phyloP scores from a whole-genome alignment of 2,113 vertebrate genomes.

The Thermophis baileyi region DNA sequence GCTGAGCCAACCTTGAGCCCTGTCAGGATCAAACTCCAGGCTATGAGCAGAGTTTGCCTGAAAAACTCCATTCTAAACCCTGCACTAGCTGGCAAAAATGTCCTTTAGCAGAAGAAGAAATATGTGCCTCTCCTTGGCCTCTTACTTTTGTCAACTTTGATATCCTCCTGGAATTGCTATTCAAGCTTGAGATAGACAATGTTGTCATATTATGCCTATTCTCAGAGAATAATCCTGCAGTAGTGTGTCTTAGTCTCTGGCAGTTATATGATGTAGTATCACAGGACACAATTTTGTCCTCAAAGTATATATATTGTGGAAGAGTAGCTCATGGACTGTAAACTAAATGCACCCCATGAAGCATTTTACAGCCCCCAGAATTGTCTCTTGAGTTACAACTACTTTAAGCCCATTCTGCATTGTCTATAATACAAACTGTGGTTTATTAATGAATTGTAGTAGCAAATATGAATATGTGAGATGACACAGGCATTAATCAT shows the following conservation, averaged over 20 bases:
- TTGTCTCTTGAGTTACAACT: background rate
- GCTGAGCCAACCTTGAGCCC: too few species aligned
- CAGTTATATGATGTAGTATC: background rate
- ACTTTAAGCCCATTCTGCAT: background rate
- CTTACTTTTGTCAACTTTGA: background rate
- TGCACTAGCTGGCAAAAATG: background rate
- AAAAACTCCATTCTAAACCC: background rate
- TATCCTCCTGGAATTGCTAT: background rate
- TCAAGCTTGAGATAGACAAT: background rate
- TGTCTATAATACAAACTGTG: background rate
- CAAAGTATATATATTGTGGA: background rate
- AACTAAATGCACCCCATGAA: background rate
- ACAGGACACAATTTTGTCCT: background rate
- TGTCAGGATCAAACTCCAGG: too few species aligned
- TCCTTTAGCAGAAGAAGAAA: background rate
- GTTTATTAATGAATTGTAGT: background rate
- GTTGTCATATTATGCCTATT: background rate
- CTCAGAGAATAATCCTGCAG: background rate
- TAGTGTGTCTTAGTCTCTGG: background rate
- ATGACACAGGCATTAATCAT: background rate
- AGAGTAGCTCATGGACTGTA: background rate
- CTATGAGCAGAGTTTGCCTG: background rate
- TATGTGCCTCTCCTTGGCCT: background rate
- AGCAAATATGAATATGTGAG: background rate
- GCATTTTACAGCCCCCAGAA: background rate